Evolutionary conservation across 2,113 vertebrate genomes (phyloP), one percentile per base, ranked within the genome.

Genomic region (Eurypyga helias): DNA sequence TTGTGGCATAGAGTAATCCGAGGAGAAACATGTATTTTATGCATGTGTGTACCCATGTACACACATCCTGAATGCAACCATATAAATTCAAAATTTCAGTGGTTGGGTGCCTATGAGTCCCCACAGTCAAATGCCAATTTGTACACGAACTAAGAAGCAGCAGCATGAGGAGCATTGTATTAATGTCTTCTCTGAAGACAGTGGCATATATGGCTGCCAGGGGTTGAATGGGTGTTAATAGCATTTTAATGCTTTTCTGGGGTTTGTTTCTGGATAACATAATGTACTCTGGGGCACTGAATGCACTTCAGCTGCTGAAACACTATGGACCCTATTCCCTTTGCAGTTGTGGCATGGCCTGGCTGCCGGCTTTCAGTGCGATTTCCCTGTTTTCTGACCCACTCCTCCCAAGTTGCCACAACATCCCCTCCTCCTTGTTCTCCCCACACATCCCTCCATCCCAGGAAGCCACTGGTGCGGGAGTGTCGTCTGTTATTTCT

Each of bases 291-390:
- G 46, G 33, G 54, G 17, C 20, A 13, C 0, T 41, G 25, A 36
- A 29, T 28, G 26, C 6, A 11, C 25, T 17, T 86, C 49, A 65
- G 36, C 33, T 0, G 1, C 58, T 49, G 65, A 52, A 86, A 52
- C 0, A 0, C 57, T 54, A 38, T 4, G 1, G 43, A 11, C 21
- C 25, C 7, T 16, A 1, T 19, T 11, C 12, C 6, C 33, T 76
- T 54, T 38, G 29, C 20, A 21, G 8, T 8, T 45, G 20, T 1
- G 0, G 17, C 17, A 17, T 0, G 2, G 26, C 33, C 54, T 38
- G 49, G 23, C 31, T 71, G 26, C 15, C 0, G 0, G 20, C 69
- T n/a, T 46, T 65, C 82, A 17, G 55, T 7, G 51, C 25, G 34
- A 2, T 19, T 1, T 9, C 6, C 1, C 29, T 46, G 16, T 3